Evolutionary conservation across 2,888 invertebrate genomes (phyloP), one percentile per base, ranked within the genome.

Genomic region (Cryptosula pallasiana): DNA sequence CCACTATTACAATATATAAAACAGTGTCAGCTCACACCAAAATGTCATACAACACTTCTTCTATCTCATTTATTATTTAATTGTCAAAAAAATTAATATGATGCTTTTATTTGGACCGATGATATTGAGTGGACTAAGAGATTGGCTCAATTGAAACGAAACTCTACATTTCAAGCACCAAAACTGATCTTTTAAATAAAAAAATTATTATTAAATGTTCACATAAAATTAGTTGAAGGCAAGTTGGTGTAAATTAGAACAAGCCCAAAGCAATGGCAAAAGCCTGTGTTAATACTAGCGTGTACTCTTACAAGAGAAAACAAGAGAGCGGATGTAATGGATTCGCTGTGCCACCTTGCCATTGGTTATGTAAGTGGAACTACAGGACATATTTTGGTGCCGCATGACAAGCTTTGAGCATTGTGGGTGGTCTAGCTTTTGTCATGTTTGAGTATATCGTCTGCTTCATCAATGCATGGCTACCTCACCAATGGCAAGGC

Each of bases 121-220:
- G 45, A 45, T 45, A 45, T 45, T 45, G 9, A 5, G 5, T 45
- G 45, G 45, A 34, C 2, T 29, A 63, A 63, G 63, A 63, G 63
- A 63, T 63, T 63, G 32, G 63, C 63, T 13, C 32, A 32, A 63
- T 63, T 16, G 32, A 32, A 20, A 34, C 9, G 20, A 63, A 63
- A 63, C 32, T 63, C 27, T 16, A 29, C 32, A 3, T 63, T 63
- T 32, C 32, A 63, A 63, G 63, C 63, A 63, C 63, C 63, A 63
- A 63, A 63, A 63, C 5, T 63, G 9, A 45, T 45, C 45, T 63
- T 57, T 63, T 63, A 16, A 63, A 63, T 32, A 63, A 13, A 32
- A 63, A 63, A 63, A 63, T 5, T 45, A 45, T 45, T 45, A 45
- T 45, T 45, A 45, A 45, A 45, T 45, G 45, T 45, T 20, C 45